phyloP scores from a whole-genome alignment of 1,140 invertebrate genomes.

The Hycleus phaleratus region DNA sequence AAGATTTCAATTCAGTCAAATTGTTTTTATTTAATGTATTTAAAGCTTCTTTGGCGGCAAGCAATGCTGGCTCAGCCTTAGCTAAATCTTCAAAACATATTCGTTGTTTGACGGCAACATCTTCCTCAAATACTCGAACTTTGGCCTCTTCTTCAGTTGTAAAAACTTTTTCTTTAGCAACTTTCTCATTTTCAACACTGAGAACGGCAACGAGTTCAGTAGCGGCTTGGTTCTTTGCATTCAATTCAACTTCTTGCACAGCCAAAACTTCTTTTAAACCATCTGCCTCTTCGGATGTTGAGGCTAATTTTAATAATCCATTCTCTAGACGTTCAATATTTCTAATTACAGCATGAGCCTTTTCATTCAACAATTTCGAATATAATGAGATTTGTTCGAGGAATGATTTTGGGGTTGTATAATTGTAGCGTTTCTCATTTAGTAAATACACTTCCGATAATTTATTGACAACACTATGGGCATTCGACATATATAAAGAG shows the following conservation, averaged over 20 bases:
- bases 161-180: conserved; percentile 76
- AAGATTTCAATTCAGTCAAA: conserved; percentile 90
- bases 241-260: conserved; percentile 79
- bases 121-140: conserved; percentile 80
- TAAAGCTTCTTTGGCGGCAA: conserved; percentile 81
- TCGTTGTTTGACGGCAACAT: conserved; percentile 75
- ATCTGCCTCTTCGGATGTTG: conserved; percentile 64
- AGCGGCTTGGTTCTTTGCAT: conserved; percentile 83
- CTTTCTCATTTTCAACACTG: conserved; percentile 83
- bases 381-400: conserved; percentile 90
- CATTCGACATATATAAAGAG: conserved; percentile 83
- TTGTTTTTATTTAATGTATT: conserved; percentile 92
- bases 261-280: conserved; percentile 56
- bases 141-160: conserved; percentile 82
- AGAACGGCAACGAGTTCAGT: conserved; percentile 85
- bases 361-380: conserved; percentile 68
- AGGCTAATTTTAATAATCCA: conserved; percentile 78
- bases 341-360: conserved; percentile 67
- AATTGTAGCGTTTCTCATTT: conserved; percentile 90
- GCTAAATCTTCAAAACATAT: conserved; percentile 84
- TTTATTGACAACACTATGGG: conserved; percentile 81
- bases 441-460: conserved; percentile 73
- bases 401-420: conserved; percentile 93
- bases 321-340: conserved; percentile 78
- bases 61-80: conserved; percentile 83